phyloP scores from a whole-genome alignment of 2,113 vertebrate genomes.

The Rattus rattus region DNA sequence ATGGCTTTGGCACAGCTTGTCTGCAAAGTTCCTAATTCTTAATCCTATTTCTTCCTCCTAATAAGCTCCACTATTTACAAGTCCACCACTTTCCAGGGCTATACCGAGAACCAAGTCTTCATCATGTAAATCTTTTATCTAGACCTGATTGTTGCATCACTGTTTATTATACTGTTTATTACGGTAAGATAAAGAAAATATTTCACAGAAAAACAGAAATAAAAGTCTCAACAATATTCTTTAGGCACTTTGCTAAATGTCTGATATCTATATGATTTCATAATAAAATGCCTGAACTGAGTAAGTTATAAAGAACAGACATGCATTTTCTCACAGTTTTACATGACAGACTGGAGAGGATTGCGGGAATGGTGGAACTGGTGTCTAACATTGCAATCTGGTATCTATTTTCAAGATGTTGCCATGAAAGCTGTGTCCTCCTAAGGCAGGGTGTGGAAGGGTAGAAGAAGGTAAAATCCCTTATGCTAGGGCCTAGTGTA shows the following conservation, averaged over 20 bases:
- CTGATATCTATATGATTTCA: background rate
- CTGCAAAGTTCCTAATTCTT: background rate
- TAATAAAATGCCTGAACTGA: background rate
- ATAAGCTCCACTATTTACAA: background rate
- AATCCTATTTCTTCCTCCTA: background rate
- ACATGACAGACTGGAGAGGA: background rate
- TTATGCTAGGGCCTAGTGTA: too few relatives aligned
- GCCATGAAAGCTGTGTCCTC: background rate
- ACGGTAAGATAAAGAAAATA: background rate
- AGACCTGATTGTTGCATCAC: background rate
- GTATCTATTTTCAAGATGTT: background rate
- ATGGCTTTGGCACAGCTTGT: background rate
- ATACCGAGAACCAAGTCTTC: background rate
- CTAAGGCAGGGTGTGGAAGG: background rate
- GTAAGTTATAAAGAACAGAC: background rate
- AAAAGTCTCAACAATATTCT: slow-evolving; percentile 3
- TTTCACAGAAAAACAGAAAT: slow-evolving; percentile 12
- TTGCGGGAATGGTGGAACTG: background rate
- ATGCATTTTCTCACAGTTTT: background rate
- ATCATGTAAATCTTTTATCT: background rate
- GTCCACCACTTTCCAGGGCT: background rate
- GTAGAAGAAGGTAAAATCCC: background rate
- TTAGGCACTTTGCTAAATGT: background rate
- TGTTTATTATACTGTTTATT: background rate
- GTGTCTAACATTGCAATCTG: background rate